Evolutionary conservation across 2,113 vertebrate species (phyloP), one percentile per base, ranked within the genome.

Genomic region (Xiphophorus maculatus): DNA sequence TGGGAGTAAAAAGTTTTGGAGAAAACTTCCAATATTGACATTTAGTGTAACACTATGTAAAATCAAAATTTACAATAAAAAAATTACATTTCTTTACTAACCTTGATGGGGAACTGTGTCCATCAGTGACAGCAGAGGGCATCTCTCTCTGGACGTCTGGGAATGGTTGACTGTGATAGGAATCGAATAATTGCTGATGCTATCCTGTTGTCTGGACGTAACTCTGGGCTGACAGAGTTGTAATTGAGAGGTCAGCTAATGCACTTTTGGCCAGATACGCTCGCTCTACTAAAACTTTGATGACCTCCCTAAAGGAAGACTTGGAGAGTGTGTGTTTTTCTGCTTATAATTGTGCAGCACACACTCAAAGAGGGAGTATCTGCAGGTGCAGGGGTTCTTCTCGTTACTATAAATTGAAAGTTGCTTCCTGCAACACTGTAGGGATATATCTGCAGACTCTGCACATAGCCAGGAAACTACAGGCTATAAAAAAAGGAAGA

Each of bases 131-230:
- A 68, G 79, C 54, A 76, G 89, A 79, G 83, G 73, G 71, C 68
- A 77, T 88, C 72, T 83, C 78, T 80, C 77, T 85, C 83, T 73
- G 40, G 70, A 79, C 66, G 81, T 70, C 82, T 83, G 81, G 71
- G 75, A 79, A 89, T 78, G 65, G 81, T 86, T 79, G 83, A 66
- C 65, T 14, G 69, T 76, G 85, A 92, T 88, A 71, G 70, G 64
- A 74, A 86, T 86, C 32, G 30, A 72, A 69, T 93, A 87, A 92
- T 91, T 90, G 92, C 92, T 92, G 91, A 94, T 93, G 82, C 85
- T 90, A 90, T 91, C 91, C 84, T 51, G 32, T 69, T 80, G 76
- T 81, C 79, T 44, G 71, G 71, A 79, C 74, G 8, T 62, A 69
- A 72, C 81, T 69, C 14, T 13, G 67, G 77, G 33, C 73, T 62